Evolutionary conservation across 2,797 vertebrate species (phyloP).

Genomic region (Zenarchopterus dispar): DNA sequence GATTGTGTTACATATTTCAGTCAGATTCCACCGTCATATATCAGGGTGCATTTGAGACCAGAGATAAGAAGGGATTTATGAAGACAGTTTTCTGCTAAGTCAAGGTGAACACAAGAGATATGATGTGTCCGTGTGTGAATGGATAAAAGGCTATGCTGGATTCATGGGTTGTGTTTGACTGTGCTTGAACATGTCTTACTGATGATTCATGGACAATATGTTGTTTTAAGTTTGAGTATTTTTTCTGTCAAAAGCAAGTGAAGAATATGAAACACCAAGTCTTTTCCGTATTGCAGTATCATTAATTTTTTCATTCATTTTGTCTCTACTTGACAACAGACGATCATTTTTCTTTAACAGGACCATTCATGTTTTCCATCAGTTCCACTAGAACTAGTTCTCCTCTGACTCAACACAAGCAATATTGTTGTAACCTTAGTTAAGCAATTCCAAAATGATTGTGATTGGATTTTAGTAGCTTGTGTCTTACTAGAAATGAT

Average conservation of each 20-base stretch:
- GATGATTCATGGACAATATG: neutral
- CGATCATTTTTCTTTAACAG: too few relatives aligned
- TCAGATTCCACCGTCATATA: slow-evolving; percentile 63
- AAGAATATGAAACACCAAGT: slow-evolving; percentile 37
- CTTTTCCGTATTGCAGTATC: slow-evolving; percentile 35
- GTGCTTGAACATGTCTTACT: too few relatives aligned
- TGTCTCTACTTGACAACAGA: neutral
- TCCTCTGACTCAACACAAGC: too few relatives aligned
- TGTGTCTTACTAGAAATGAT: too few relatives aligned
- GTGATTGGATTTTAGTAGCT: too few relatives aligned
- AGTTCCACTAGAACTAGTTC: too few relatives aligned
- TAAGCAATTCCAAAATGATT: too few relatives aligned
- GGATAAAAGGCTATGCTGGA: neutral
- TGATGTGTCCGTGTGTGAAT: slow-evolving; percentile 30
- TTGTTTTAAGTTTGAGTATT: slow-evolving; percentile 12
- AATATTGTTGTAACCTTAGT: too few relatives aligned
- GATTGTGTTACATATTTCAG: slow-evolving; percentile 68
- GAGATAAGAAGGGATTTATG: slow-evolving; percentile 80
- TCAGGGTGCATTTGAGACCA: slow-evolving; percentile 66
- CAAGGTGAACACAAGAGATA: slow-evolving; percentile 79
- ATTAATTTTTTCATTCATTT: slow-evolving; percentile 27
- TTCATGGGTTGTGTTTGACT: neutral
- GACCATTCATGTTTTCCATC: too few relatives aligned
- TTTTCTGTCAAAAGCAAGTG: neutral
- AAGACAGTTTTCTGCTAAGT: slow-evolving; percentile 61